Evolutionary conservation across 2,888 invertebrate genomes (phyloP), one percentile per base, ranked within the genome.

Genomic region (Ormia ochracea): DNA sequence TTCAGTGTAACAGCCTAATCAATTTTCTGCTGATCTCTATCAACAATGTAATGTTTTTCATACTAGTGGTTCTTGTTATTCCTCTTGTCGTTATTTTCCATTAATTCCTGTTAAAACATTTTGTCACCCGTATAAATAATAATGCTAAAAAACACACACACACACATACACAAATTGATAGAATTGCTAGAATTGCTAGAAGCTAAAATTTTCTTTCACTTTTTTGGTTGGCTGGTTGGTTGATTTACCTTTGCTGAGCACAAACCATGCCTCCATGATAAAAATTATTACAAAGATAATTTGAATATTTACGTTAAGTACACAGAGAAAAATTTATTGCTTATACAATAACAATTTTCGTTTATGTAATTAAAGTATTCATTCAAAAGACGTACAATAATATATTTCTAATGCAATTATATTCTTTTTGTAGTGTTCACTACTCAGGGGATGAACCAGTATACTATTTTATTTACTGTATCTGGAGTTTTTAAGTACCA

Each of bases 121-220:
- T 76, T 76, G 69, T 63, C 69, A 63, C 76, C 76, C 76, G 76
- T 76, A 76, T 76, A 76, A 76, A 76, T 69, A 33, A 54, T 26
- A 56, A 31, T 58, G 48, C n/a, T n/a, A n/a, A n/a, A n/a, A n/a
- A n/a, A n/a, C n/a, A n/a, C n/a, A n/a, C n/a, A n/a, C n/a, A n/a
- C n/a, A n/a, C n/a, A n/a, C n/a, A n/a, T n/a, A n/a, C n/a, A n/a
- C n/a, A n/a, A n/a, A n/a, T n/a, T n/a, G n/a, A n/a, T n/a, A n/a
- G n/a, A n/a, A n/a, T n/a, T n/a, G n/a, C n/a, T n/a, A n/a, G n/a
- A n/a, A n/a, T 58, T 65, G 66, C 74, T 74, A 66, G 50, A 74
- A 52, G 48, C 58, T 58, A 58, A 66, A 66, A 72, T 66, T 66
- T 66, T 66, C 58, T 38, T 74, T 65, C 2, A 17, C 1, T 52